Evolutionary conservation across 2,797 vertebrate species (phyloP).

Genomic region (Hypotaenidia philippensis): DNA sequence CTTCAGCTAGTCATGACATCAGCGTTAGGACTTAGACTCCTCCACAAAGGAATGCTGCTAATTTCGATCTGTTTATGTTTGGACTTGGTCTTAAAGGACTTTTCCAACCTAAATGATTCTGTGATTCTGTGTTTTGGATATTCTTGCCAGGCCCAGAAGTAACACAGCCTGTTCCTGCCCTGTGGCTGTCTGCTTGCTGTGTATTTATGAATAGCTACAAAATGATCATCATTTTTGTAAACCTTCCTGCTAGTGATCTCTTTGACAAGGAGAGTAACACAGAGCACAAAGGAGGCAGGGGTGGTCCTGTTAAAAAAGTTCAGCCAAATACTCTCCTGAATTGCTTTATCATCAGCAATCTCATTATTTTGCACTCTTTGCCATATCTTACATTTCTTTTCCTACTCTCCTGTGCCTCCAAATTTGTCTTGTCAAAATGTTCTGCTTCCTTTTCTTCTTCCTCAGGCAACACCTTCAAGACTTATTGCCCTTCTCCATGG

Average conservation of each 20-base stretch:
- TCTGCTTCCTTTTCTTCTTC: not conserved
- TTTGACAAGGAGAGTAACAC: not conserved
- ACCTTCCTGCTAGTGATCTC: not conserved
- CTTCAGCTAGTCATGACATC: not conserved
- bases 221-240: not conserved
- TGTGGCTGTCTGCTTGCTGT: not conserved
- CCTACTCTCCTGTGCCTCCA: not conserved
- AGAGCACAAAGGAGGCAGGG: not conserved
- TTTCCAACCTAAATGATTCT: not conserved
- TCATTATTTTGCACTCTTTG: not conserved
- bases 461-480: not conserved
- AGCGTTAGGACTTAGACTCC: not conserved
- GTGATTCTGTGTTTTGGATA: not conserved
- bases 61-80: not conserved
- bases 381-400: not conserved
- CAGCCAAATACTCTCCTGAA: not conserved
- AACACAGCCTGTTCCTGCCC: not conserved
- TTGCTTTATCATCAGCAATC: not conserved
- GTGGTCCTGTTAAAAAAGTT: not conserved
- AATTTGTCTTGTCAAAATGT: not conserved
- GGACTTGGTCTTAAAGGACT: not conserved
- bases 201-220: not conserved
- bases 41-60: not conserved
- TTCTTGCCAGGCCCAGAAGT: not conserved
- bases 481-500: accelerated